These are phyloP conservation scores for Rhea pennata DNA, from an alignment of 2,113 vertebrate genomes.

Conservation along the genomic window DNA sequence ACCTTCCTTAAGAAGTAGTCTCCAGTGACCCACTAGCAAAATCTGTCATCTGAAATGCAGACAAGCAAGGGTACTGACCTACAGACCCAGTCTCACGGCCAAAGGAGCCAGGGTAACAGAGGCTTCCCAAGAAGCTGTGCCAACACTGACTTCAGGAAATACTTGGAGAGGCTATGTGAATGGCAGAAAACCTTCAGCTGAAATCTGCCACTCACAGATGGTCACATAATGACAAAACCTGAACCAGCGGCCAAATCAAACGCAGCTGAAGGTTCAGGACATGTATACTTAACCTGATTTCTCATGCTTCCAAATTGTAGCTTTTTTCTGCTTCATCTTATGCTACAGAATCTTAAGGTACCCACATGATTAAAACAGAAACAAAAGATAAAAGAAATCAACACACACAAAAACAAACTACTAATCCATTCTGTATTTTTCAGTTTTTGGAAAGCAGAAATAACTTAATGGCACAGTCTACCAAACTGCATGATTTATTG, in stretches of 20 bases:
- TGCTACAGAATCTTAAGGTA: conserved; percentile 14
- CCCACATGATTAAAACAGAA: not conserved
- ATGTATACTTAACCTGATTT: not conserved
- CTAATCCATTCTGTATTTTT: not conserved
- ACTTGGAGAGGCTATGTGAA: not conserved
- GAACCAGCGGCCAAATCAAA: not conserved
- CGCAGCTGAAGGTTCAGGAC: not conserved
- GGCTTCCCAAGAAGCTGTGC: not conserved
- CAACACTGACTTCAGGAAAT: not conserved
- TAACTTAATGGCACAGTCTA: conserved; percentile 37
- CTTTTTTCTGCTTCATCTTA: not conserved
- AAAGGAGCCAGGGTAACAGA: not conserved
- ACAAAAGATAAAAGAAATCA: not conserved
- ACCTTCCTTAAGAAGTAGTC: not conserved
- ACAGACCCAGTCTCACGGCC: not conserved
- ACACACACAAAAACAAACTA: not conserved
- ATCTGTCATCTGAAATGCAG: not conserved
- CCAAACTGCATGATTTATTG: conserved; percentile 22
- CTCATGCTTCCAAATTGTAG: not conserved
- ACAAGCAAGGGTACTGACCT: not conserved
- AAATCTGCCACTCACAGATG: not conserved
- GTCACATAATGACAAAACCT: not conserved
- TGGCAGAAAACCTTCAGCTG: not conserved
- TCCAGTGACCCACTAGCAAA: not conserved
- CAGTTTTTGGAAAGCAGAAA: not conserved